phyloP scores from a whole-genome alignment of 2,888 invertebrate genomes.

The Rhingia rostrata region DNA sequence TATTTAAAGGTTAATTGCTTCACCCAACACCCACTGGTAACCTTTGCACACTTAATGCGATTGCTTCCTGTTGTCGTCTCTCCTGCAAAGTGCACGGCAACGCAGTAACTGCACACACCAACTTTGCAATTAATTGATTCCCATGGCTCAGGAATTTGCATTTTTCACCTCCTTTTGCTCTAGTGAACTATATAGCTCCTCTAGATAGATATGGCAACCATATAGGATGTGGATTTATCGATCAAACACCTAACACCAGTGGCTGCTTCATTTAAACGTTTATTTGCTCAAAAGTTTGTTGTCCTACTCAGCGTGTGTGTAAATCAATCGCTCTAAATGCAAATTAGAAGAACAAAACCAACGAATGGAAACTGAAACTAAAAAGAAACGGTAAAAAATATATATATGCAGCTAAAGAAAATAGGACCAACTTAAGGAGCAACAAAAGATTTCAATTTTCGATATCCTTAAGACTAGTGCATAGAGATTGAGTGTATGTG shows the following conservation, averaged over 20 bases:
- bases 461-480: conserved; percentile 60
- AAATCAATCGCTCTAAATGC: conserved; percentile 64
- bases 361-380: neutral
- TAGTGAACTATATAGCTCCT: conserved; percentile 67
- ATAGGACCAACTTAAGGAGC: conserved; percentile 38
- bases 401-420: conserved; percentile 1
- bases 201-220: conserved; percentile 55
- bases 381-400: too few species aligned
- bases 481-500: conserved; percentile 24
- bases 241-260: conserved; percentile 61
- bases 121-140: conserved; percentile 64
- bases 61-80: conserved; percentile 3
- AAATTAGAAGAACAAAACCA: conserved; percentile 47
- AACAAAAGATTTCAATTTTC: conserved; percentile 65
- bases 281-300: conserved; percentile 62
- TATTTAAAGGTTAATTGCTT: neutral
- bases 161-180: conserved; percentile 60
- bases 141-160: conserved; percentile 60
- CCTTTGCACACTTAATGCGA: conserved; percentile 2
- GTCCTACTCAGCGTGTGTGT: conserved; percentile 61
- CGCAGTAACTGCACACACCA: conserved; percentile 44
- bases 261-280: conserved; percentile 47
- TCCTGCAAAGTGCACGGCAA: conserved; percentile 19
- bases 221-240: conserved; percentile 60
- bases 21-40: conserved; percentile 3